Conservation (phyloP, 2,888 invertebrate species). For the Erpobdella octoculata region DNA sequence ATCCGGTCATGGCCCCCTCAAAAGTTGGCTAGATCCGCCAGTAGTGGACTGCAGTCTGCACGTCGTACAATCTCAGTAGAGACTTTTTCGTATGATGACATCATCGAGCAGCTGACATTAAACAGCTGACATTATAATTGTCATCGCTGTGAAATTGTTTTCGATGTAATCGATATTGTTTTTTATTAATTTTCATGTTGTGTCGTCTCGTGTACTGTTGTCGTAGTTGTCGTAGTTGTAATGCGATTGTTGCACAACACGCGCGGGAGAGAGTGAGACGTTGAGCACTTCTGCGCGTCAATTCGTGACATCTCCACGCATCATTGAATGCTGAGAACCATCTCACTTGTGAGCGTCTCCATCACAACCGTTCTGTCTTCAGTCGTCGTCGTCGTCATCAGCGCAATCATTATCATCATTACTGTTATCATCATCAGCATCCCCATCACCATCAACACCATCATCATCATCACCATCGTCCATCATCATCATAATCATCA, state of each 20-base stretch:
- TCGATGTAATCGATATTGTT: background rate
- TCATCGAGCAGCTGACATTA: too few species aligned
- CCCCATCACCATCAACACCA: background rate
- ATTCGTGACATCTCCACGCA: conserved; percentile 4
- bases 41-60: too few species aligned
- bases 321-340: too few species aligned
- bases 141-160: background rate
- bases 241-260: background rate
- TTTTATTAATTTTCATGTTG: background rate
- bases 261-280: too few species aligned
- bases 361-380: background rate
- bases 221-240: background rate
- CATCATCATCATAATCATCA: background rate
- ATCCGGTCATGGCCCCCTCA: too few species aligned
- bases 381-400: background rate
- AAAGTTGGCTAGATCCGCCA: too few species aligned
- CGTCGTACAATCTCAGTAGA: too few species aligned
- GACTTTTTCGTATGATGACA: too few species aligned
- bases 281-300: background rate
- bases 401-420: background rate
- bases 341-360: background rate
- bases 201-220: background rate
- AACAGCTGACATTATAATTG: too few species aligned
- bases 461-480: background rate
- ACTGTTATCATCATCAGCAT: background rate